phyloP scores from a whole-genome alignment of 2,113 vertebrate genomes.

The Campylomormyrus tamandua region DNA sequence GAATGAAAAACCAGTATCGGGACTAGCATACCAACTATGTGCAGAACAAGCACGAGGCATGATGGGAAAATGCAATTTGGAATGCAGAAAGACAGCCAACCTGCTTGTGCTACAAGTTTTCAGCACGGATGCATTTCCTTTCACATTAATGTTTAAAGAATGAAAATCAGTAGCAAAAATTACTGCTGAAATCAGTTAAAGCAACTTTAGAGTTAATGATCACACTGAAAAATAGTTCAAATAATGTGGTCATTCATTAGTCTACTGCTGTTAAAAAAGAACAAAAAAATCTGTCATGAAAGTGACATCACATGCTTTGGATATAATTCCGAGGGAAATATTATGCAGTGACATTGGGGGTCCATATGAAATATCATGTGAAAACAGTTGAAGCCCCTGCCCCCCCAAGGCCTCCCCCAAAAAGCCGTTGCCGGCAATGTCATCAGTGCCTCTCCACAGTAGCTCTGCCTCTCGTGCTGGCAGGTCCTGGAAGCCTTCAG shows the following conservation, averaged over 20 bases:
- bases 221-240: background rate
- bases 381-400: background rate
- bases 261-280: background rate
- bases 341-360: background rate
- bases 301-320: background rate
- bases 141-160: background rate
- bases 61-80: background rate
- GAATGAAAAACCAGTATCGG: background rate
- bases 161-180: background rate
- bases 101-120: background rate
- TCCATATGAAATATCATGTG: background rate
- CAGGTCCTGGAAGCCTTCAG: background rate
- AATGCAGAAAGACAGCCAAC: background rate
- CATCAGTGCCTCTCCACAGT: background rate
- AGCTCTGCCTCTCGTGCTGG: background rate
- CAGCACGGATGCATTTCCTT: background rate
- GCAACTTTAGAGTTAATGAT: background rate
- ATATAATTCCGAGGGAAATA: background rate
- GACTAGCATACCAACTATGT: background rate
- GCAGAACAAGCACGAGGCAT: background rate
- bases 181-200: background rate
- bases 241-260: too few relatives aligned
- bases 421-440: background rate
- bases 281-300: background rate
- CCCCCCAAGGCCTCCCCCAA: background rate